These are phyloP conservation scores for Stichopus chloronotus DNA, from an alignment of 35 echinoderm and acorn worm species.

Conservation along the genomic window DNA sequence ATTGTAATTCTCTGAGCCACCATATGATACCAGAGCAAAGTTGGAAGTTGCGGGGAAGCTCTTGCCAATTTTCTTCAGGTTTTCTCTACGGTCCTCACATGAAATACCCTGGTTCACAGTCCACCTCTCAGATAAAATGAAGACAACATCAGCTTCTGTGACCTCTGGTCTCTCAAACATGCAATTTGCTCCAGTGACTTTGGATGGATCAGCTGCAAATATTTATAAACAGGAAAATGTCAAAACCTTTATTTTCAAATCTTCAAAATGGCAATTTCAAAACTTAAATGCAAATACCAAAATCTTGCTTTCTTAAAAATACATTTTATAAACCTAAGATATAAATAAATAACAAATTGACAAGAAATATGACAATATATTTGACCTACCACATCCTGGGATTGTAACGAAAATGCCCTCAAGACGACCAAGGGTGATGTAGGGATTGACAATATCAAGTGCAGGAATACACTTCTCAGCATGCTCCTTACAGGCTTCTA, in stretches of 20 bases:
- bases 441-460: slow-evolving; percentile 40
- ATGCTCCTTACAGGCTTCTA: slow-evolving; percentile 33
- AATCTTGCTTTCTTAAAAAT: no score
- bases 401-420: slow-evolving; percentile 45
- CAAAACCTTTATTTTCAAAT: background rate
- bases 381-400: slow-evolving; percentile 64
- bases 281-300: no score
- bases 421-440: slow-evolving; percentile 46
- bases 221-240: background rate
- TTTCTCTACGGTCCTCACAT: slow-evolving; percentile 28
- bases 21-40: slow-evolving; percentile 77
- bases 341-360: background rate
- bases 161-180: slow-evolving; percentile 23
- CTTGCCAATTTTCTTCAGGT: slow-evolving; percentile 54
- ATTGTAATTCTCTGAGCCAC: slow-evolving; percentile 64
- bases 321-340: no score
- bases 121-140: slow-evolving; percentile 80
- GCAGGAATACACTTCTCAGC: slow-evolving; percentile 33
- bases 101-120: slow-evolving; percentile 34
- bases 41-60: slow-evolving; percentile 55
- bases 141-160: slow-evolving; percentile 74
- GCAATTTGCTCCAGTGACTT: background rate
- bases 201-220: slow-evolving; percentile 2
- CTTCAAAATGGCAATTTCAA: background rate
- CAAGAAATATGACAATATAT: background rate